A percentile compares a stretch with the other conserved stretches of the same genome.
These are phyloP conservation scores for Lepus europaeus DNA, from an alignment of 2,113 vertebrate species.

Conservation along the genomic window DNA sequence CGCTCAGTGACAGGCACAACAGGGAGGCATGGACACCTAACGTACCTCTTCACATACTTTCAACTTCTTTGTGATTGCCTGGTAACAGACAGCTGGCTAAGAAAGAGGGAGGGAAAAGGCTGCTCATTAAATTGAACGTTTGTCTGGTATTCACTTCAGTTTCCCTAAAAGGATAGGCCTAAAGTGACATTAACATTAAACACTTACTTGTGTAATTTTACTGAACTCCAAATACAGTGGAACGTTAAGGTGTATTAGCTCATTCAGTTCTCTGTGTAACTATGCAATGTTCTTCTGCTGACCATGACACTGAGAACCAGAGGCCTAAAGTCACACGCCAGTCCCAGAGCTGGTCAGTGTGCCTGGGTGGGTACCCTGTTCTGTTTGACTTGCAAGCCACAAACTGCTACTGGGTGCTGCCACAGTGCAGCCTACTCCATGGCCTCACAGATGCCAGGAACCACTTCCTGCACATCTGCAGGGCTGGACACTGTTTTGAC, in stretches of 20 bases:
- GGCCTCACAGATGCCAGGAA: neutral
- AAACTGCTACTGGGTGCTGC: neutral
- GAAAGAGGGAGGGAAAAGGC: constrained; percentile 70
- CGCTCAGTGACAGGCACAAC: neutral
- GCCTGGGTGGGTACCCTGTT: neutral
- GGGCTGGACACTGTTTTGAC: neutral
- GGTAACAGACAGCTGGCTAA: constrained; percentile 90
- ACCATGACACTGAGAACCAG: neutral
- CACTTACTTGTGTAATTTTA: neutral
- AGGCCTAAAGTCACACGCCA: neutral
- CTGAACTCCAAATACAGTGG: neutral
- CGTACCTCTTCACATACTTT: constrained; percentile 97
- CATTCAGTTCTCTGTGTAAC: neutral
- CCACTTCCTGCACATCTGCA: neutral
- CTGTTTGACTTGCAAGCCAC: constrained; percentile 20
- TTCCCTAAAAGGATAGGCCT: neutral
- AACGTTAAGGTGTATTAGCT: neutral
- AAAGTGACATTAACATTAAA: neutral
- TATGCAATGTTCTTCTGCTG: neutral
- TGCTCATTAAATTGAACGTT: neutral
- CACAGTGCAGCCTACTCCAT: neutral
- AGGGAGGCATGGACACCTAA: neutral
- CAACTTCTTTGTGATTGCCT: constrained; percentile 96
- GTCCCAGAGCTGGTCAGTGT: neutral
- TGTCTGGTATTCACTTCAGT: neutral